Conservation (phyloP, 2,113 vertebrate species). For the Psophia crepitans region DNA sequence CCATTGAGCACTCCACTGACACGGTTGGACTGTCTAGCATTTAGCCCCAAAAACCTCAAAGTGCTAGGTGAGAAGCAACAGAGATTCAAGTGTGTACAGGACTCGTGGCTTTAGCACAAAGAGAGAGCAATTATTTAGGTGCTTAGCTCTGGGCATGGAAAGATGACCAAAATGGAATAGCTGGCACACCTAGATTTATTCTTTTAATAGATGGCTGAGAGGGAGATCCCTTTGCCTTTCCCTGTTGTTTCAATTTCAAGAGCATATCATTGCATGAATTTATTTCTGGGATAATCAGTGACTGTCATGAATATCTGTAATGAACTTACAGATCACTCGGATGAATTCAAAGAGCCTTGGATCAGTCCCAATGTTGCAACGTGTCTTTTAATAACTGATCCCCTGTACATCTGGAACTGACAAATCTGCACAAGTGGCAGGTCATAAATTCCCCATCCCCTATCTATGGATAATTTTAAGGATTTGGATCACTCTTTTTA, state of each 20-base stretch:
- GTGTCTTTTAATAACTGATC: neutral
- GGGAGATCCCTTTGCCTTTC: neutral
- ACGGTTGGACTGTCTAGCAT: neutral
- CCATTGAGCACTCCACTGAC: neutral
- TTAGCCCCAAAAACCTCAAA: neutral
- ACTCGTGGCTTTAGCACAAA: neutral
- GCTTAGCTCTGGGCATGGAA: neutral
- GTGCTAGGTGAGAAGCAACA: neutral
- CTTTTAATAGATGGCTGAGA: neutral
- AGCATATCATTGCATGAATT: neutral
- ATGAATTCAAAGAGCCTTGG: neutral
- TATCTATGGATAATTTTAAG: neutral
- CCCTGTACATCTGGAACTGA: neutral
- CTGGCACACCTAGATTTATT: neutral
- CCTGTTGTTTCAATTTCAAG: neutral
- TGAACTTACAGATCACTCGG: neutral
- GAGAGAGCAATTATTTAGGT: neutral
- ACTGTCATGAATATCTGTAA: neutral
- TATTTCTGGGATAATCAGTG: neutral
- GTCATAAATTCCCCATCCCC: neutral
- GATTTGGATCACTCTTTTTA: neutral
- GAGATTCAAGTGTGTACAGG: neutral
- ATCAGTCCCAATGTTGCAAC: neutral
- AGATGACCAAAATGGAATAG: neutral
- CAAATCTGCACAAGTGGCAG: neutral